phyloP scores from a whole-genome alignment of 2,797 vertebrate genomes.

The Pseudomugil tenellus region DNA sequence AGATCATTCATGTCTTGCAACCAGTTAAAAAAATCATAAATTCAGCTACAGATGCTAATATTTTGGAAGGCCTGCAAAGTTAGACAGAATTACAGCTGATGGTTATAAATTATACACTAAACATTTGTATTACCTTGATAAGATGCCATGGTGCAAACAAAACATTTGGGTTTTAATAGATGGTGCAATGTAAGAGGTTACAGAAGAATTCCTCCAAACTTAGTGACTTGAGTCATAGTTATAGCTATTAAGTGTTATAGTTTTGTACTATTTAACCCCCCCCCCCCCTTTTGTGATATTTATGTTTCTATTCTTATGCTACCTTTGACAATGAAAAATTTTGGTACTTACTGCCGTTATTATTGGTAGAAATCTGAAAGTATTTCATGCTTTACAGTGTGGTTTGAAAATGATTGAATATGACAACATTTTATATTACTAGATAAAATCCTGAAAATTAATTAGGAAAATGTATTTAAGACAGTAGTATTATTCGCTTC shows the following conservation, averaged over 20 bases:
- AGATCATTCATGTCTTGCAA: not conserved
- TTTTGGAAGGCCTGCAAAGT: not conserved
- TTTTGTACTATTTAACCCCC: not conserved
- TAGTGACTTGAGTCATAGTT: too few species aligned
- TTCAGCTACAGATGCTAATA: not conserved
- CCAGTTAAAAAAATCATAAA: not conserved
- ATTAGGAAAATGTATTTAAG: not conserved
- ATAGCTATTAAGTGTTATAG: not conserved
- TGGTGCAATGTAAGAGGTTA: too few species aligned
- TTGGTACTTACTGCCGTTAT: not conserved
- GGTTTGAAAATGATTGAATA: not conserved
- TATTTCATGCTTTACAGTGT: not conserved
- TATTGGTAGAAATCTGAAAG: not conserved
- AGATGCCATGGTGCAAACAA: not conserved
- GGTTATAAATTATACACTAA: not conserved
- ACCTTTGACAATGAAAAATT: conserved; percentile 10
- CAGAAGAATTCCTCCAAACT: not conserved
- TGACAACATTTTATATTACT: not conserved
- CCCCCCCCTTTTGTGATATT: not conserved
- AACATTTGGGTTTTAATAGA: too few species aligned
- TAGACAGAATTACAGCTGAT: not conserved
- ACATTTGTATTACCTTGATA: not conserved
- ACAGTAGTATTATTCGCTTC: too few species aligned
- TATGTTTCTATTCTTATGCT: not conserved
- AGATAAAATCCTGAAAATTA: not conserved